A percentile compares a stretch with the other conserved stretches of the same genome.
Evolutionary conservation across 2,797 vertebrate genomes (phyloP).

Genomic region (Thunnus albacares): DNA sequence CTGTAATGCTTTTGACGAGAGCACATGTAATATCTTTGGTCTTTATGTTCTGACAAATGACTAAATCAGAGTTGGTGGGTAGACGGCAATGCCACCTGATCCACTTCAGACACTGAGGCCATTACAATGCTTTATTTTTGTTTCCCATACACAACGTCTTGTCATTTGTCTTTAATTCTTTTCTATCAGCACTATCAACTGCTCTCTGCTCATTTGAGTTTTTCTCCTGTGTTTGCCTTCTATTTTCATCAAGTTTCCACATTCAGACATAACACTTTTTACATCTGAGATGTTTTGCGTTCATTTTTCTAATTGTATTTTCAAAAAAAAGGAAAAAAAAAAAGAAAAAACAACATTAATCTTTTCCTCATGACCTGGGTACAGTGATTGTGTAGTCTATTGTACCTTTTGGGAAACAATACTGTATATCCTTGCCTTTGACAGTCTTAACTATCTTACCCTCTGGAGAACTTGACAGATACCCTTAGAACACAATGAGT

Average conservation of each 20-base stretch:
- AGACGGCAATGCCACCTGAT: conserved; percentile 61
- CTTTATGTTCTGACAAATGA: conserved; percentile 62
- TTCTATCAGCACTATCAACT: conserved; percentile 73
- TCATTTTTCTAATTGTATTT: conserved; percentile 91
- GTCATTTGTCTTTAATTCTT: conserved; percentile 56
- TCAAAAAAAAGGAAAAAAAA: conserved; percentile 81
- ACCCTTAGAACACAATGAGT: conserved; percentile 89
- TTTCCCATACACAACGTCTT: conserved; percentile 42
- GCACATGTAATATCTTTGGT: conserved; percentile 65
- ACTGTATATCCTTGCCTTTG: conserved; percentile 91
- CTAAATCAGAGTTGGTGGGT: conserved; percentile 55
- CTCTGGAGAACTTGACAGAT: conserved; percentile 90
- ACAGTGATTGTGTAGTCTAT: conserved; percentile 90
- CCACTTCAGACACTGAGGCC: conserved; percentile 64
- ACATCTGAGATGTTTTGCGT: conserved; percentile 86
- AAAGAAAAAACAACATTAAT: conserved; percentile 80
- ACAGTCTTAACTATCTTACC: conserved; percentile 92
- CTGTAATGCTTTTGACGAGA: conserved; percentile 70
- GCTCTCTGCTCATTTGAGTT: conserved; percentile 70
- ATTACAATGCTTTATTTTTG: conserved; percentile 34
- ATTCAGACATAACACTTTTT: conserved; percentile 86
- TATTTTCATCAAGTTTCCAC: conserved; percentile 79
- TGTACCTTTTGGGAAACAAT: conserved; percentile 90
- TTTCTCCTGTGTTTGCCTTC: conserved; percentile 80
- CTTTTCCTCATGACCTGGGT: conserved; percentile 87